phyloP scores from a whole-genome alignment of 2,113 vertebrate genomes.

The Microcebus tavaratra region DNA sequence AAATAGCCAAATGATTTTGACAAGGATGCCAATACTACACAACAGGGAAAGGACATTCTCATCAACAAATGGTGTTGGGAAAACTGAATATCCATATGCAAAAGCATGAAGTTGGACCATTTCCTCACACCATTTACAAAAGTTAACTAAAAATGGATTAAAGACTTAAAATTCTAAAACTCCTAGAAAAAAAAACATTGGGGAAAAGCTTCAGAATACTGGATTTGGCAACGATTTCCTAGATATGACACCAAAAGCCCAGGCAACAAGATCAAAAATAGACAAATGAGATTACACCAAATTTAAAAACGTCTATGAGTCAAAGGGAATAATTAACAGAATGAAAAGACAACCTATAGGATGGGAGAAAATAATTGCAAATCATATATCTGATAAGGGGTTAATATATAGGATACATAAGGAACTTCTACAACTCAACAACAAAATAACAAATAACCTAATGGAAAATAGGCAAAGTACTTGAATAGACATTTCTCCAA shows the following conservation, averaged over 20 bases:
- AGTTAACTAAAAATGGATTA: not conserved
- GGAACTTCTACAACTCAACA: not conserved
- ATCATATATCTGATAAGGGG: not conserved
- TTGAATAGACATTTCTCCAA: not conserved
- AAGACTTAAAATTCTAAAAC: not conserved
- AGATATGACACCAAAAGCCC: not conserved
- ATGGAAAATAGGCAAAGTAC: not conserved
- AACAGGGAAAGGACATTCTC: not conserved
- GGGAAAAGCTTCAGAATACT: not conserved
- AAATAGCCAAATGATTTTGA: not conserved
- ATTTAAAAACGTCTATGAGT: not conserved
- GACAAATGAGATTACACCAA: not conserved
- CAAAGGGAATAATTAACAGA: not conserved
- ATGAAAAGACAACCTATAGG: too few species aligned
- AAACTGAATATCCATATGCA: not conserved
- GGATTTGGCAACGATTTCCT: not conserved
- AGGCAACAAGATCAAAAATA: not conserved
- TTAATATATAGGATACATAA: not conserved
- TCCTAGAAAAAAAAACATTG: not conserved
- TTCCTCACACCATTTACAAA: not conserved
- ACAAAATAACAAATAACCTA: not conserved
- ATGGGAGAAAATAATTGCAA: not conserved
- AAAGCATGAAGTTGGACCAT: not conserved
- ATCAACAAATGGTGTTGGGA: not conserved
- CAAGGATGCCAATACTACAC: not conserved